Evolutionary conservation across 2,113 vertebrate genomes (phyloP).

Genomic region (Antigone vipio): DNA sequence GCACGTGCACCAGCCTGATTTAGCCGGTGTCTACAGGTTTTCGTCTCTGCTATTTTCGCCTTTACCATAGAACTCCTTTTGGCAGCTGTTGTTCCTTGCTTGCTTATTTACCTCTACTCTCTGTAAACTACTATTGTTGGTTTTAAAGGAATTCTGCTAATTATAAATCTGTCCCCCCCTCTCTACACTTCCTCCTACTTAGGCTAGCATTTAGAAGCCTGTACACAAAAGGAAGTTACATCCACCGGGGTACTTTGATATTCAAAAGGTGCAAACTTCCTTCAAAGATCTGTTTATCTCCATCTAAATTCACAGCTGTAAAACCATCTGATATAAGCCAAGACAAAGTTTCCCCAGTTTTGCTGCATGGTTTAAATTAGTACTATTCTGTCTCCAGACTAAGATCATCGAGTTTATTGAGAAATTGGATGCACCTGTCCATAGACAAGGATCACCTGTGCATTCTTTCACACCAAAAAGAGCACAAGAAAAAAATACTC

Average conservation of each 20-base stretch:
- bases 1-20: background rate
- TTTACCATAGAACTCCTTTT: background rate
- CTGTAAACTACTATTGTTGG: background rate
- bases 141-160: background rate
- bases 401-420: background rate
- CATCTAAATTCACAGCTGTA: background rate
- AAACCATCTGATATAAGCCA: background rate
- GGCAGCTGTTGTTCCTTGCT: background rate
- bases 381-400: background rate
- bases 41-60: background rate
- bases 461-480: background rate
- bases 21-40: background rate
- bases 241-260: background rate
- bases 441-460: background rate
- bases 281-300: background rate
- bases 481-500: background rate
- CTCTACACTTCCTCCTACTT: background rate
- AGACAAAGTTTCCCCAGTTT: background rate
- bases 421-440: background rate
- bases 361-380: background rate
- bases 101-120: background rate
- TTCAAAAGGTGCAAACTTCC: background rate
- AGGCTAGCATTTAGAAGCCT: background rate
- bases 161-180: background rate
- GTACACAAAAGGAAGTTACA: background rate